A percentile compares a stretch with the other conserved stretches of the same genome.
These are phyloP conservation scores for Heliopora coerulea DNA, from an alignment of 92 coral and sea anemone genomes.

Conservation along the genomic window DNA sequence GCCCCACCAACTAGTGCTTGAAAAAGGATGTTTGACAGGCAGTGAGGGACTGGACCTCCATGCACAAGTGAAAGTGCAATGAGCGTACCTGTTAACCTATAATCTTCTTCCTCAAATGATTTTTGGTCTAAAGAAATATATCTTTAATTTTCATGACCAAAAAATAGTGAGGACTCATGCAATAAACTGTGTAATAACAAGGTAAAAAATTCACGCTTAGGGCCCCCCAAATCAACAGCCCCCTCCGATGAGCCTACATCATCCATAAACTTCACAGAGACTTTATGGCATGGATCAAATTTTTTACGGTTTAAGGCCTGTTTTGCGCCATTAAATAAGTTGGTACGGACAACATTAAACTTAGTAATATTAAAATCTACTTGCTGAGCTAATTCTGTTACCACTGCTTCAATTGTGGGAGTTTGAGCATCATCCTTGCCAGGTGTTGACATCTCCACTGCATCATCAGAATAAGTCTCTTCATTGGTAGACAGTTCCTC, in stretches of 20 bases:
- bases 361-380: slow-evolving; percentile 35
- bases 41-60: slow-evolving; percentile 34
- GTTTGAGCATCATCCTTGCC: slow-evolving; percentile 12
- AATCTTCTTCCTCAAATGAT: slow-evolving; percentile 30
- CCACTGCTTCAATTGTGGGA: slow-evolving; percentile 28
- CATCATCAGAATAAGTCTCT: slow-evolving; percentile 16
- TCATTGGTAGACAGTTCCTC: slow-evolving; percentile 30
- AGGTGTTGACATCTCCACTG: background rate
- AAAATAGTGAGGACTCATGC: slow-evolving; percentile 27
- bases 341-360: slow-evolving; percentile 38
- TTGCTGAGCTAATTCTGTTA: slow-evolving; percentile 32
- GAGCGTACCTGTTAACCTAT: slow-evolving; percentile 6
- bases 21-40: slow-evolving; percentile 15
- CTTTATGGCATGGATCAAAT: slow-evolving; percentile 27
- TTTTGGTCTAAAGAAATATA: slow-evolving; percentile 21
- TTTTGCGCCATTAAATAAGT: slow-evolving; percentile 21
- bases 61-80: slow-evolving; percentile 37
- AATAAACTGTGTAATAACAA: slow-evolving; percentile 31
- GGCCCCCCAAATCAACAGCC: slow-evolving; percentile 36
- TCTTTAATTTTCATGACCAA: slow-evolving; percentile 18
- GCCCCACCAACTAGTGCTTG: slow-evolving; percentile 16
- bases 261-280: slow-evolving; percentile 36
- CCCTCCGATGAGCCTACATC: slow-evolving; percentile 38
- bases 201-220: slow-evolving; percentile 34
- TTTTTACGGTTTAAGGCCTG: background rate